Base-by-base conservation (phyloP, 2,888 invertebrate genomes). In the Amorpha juglandis region DNA sequence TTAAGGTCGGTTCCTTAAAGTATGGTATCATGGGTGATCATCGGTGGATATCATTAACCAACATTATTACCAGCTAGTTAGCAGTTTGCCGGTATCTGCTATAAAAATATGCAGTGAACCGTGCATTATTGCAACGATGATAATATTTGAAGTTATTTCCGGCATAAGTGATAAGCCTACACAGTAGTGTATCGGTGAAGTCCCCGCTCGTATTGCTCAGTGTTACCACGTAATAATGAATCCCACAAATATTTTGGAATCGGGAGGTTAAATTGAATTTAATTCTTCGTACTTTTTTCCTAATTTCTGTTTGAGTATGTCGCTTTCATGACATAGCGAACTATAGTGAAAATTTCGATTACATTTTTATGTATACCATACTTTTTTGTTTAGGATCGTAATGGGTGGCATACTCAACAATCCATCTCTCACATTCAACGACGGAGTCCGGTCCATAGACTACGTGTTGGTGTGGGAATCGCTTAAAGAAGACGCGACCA, bases 401-500 rank as follows among this genome's bases (percentile, higher is more conserved):
- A 90, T 92, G 89, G 88, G 89, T 0, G 90, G 90, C 16, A 78
- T 91, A 1, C 69, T 84, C 16, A 90, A 88, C 76, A 94, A 93
- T 73, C 94, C 94, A 0, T 95, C 95, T 0, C 88, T 96, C 67
- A 95, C 94, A 71, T 97, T 97, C 86, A 94, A 94, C 70, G 97
- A 97, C 84, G 95, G 95, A 11, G 86, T 94, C 8, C 94, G 96
- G 33, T 95, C 96, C 4, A 95, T 97, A 74, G 97, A 97, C 89
- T 97, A 96, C 88, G 95, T 97, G 55, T 84, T 97, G 64, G 97
- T 96, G 9, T 97, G 97, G 95, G 96, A 96, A 84, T 89, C 94
- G 64, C 86, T 83, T 19, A 87, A 94, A 69, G 94, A 94, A 58
- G 93, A 95, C 62, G 94, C 95, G 1, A 88, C 82, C 50, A 90